Evolutionary conservation across 2,888 invertebrate species (phyloP), one percentile per base, ranked within the genome.

Genomic region (Periphyllus acericola): DNA sequence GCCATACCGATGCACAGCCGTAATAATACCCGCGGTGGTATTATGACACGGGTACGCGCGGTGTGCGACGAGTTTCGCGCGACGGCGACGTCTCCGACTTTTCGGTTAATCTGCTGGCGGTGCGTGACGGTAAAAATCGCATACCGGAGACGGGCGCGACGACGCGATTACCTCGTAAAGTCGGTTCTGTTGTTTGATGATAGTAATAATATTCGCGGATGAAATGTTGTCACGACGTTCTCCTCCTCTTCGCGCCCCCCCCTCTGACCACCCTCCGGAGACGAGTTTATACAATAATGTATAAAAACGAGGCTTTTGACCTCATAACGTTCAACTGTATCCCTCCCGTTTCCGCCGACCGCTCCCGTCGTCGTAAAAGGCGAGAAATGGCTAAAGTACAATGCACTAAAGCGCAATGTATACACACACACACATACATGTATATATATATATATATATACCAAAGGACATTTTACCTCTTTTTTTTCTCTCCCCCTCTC

Each of bases 171-270:
- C 8, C 79, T 36, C 80, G 80, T 80, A 36, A 80, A 80, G 60
- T 66, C 36, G 46, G 46, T 46, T 36, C 80, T 66, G 80, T 66
- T 40, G 66, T 81, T 68, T 68, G 66, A 80, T 80, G 66, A 80
- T 80, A 68, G 14, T 60, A 60, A 46, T 60, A 60, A 60, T 25
- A 46, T 71, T 40, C 46, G 60, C 29, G 68, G 46, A 9, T 9
- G 81, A 81, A 71, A 29, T 19, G 55, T 34, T n/a, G 5, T 17
- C 17, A 34, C 34, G 5, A 17, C 60, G 19, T 32, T 78, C 32
- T 32, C 21, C 68, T 60, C 34, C 34, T 25, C 34, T 0, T 19
- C 21, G 11, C 29, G 3, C 68, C 9, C n/a, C n/a, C 21, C 60
- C 60, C 9, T 25, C n/a, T n/a, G 8, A n/a, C 66, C n/a, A n/a